Evolutionary conservation across 2,797 vertebrate species (phyloP), one percentile per base, ranked within the genome.

Genomic region (Neoniphon sammara): DNA sequence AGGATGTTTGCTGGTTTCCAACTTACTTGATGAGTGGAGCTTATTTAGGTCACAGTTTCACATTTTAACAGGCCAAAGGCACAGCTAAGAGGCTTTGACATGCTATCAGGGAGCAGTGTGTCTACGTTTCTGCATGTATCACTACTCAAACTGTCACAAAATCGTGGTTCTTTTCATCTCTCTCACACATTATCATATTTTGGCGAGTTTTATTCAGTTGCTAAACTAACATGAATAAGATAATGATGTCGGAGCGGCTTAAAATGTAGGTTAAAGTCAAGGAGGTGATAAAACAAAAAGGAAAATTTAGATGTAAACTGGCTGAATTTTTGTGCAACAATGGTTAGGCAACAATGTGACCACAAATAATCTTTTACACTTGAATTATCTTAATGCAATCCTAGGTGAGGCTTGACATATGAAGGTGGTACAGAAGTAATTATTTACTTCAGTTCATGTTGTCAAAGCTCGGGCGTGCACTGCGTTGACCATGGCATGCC

Each of bases 1-100:
- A 27, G 25, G 25, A 27, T 27, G 46, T 60, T 39, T 25, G 12
- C 21, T 20, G 17, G 20, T 46, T 50, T 21, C 50, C 50, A 34
- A 46, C 39, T 15, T 36, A 4, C 17, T 27, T 58, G 34, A 31
- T 68, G 20, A 83, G 53, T 30, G 31, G 4, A 56, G 23, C 20
- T 34, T 60, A 62, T 81, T 55, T 65, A 63, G 65, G 72, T 58
- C 52, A 71, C n/a, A 52, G 52, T 70, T 27, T 76, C 59, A 52
- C 15, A 36, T 25, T 76, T 39, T 44, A 60, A 63, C 17, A 34
- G 17, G 17, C 3, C 44, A 63, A 21, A 42, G 39, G 39, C 39
- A 55, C 54, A 70, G 56, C 59, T 49, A 66, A 68, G 53, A 62
- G 27, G 60, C 54, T 70, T 47, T 34, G 55, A 74, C 25, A 53